Percentiles rank a stretch among this genome's conserved stretches.
Conservation (phyloP, 2,113 vertebrate genomes). For the Kobus ellipsiprymnus region DNA sequence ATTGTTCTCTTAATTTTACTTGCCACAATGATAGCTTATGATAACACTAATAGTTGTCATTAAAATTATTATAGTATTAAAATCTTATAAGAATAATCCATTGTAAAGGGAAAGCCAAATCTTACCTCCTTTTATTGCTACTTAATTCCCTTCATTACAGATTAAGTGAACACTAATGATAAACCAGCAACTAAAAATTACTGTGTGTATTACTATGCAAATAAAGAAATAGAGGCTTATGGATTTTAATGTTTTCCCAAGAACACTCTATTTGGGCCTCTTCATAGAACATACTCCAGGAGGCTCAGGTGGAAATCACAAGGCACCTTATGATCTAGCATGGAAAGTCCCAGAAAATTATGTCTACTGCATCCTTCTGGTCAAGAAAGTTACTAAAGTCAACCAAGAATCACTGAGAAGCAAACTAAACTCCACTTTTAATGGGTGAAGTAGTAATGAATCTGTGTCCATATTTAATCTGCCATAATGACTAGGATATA, state of each 20-base stretch:
- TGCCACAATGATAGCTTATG: background rate
- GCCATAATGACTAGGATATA: background rate
- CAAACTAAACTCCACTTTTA: background rate
- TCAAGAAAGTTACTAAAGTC: background rate
- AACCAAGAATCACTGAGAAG: background rate
- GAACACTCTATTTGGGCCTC: background rate
- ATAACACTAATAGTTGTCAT: background rate
- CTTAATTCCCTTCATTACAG: background rate
- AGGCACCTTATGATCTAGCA: background rate
- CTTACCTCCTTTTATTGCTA: background rate
- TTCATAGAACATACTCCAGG: background rate
- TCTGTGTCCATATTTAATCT: background rate
- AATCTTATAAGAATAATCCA: slow-evolving; percentile 23
- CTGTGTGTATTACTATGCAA: background rate
- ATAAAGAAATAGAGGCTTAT: background rate
- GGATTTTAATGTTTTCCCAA: background rate
- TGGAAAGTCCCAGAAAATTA: background rate
- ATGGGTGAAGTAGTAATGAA: background rate
- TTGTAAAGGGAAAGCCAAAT: background rate
- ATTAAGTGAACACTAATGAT: background rate
- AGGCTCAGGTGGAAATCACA: background rate
- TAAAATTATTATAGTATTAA: background rate
- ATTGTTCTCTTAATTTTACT: background rate
- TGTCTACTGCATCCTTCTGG: background rate
- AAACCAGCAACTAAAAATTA: background rate